Evolutionary conservation across 2,113 vertebrate species (phyloP), one percentile per base, ranked within the genome.

Genomic region (Nycticryphes semicollaris): DNA sequence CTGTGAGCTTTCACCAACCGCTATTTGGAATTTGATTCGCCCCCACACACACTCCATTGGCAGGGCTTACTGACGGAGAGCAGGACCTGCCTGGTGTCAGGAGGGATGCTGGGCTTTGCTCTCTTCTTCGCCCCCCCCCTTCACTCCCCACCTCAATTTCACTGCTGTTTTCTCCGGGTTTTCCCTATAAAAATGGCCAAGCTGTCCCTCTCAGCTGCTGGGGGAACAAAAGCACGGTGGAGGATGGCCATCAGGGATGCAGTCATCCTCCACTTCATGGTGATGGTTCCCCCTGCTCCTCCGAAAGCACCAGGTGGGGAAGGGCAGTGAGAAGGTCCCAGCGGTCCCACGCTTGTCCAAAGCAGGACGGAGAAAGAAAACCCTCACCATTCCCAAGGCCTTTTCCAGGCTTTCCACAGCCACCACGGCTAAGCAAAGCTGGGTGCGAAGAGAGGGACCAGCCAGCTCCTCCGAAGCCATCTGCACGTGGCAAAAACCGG

Each of bases 391-490:
- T 92, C 74, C 85, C 16, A 8, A 63, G 64, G 77, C 63, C 23
- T 22, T 68, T 80, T 73, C 80, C 0, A 3, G 39, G 39, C 7
- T 89, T 87, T 35, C 25, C 1, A 0, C 12, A 63, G 41, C 39
- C 3, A 1, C 43, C 6, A 2, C 1, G 28, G 31, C 56, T 4
- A 9, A 66, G 64, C 70, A 18, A 4, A 2, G 22, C 59, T 30
- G 62, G 31, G 14, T 54, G 59, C 4, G 9, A 70, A 22, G 59
- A 48, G 20, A 62, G 28, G n/a, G 22, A 73, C 57, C 6, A 0
- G 3, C 30, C 6, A 1, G 50, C 37, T 87, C 39, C 74, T 77
- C 79, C 16, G 2, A 87, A 84, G 35, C 25, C 68, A 7, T 30
- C 75, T 7, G 66, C 74, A 83, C 12, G 1, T 39, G 77, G 47